Evolutionary conservation across 2,888 invertebrate genomes (phyloP).

Genomic region (Coecobrya sp.): DNA sequence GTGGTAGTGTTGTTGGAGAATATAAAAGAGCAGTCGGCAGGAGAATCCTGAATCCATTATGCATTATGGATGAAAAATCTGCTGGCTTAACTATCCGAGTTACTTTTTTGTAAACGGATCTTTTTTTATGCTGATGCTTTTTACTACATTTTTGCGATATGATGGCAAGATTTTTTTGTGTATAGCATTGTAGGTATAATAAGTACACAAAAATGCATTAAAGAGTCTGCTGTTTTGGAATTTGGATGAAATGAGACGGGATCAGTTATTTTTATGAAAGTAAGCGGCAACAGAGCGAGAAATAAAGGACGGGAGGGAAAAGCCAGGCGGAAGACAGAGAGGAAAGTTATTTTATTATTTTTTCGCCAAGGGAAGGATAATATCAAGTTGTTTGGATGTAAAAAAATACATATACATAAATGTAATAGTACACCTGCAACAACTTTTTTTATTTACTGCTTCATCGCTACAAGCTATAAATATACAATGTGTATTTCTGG

Average conservation of each 20-base stretch:
- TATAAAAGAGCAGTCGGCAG: too few species aligned
- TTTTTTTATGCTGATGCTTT: too few species aligned
- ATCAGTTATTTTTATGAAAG: constrained; percentile 13
- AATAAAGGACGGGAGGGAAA: neutral
- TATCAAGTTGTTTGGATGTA: neutral
- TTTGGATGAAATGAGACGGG: constrained; percentile 8
- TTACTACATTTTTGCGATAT: neutral
- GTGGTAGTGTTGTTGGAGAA: too few species aligned
- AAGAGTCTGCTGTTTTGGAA: neutral
- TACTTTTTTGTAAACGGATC: too few species aligned
- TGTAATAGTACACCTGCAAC: neutral
- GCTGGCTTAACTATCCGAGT: neutral
- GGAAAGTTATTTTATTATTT: constrained; percentile 3
- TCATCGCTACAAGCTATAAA: neutral
- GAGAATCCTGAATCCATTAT: constrained; percentile 3
- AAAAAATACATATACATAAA: too few species aligned
- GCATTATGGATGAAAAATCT: constrained; percentile 32
- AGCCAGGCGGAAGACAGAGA: neutral
- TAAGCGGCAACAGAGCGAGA: neutral
- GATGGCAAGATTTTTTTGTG: neutral
- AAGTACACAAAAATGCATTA: neutral
- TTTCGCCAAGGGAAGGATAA: neutral
- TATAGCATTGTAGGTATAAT: neutral
- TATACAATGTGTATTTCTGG: neutral
- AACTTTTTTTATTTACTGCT: constrained; percentile 13